Percentiles rank a stretch among this genome's conserved stretches.
phyloP scores from a whole-genome alignment of 2,888 invertebrate genomes.

The Actias luna region DNA sequence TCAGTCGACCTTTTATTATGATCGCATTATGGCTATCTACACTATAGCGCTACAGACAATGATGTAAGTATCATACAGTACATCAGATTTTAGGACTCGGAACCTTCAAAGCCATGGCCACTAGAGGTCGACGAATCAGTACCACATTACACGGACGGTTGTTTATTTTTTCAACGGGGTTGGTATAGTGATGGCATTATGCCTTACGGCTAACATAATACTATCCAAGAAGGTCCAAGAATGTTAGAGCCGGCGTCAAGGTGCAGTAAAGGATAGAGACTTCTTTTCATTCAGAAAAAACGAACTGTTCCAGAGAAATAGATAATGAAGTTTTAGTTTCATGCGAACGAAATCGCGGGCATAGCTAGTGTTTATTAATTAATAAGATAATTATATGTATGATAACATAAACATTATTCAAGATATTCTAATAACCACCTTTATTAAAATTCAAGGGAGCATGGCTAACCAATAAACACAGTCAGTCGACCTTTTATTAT shows the following conservation, averaged over 20 bases:
- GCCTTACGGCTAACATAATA: too few relatives aligned
- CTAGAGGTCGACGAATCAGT: too few relatives aligned
- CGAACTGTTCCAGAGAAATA: too few relatives aligned
- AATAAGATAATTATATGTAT: not conserved
- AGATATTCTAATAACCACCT: slow-evolving; percentile 1
- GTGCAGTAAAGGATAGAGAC: too few relatives aligned
- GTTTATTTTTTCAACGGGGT: too few relatives aligned
- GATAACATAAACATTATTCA: not conserved
- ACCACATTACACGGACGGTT: too few relatives aligned
- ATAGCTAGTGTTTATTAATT: not conserved
- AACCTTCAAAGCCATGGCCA: too few relatives aligned
- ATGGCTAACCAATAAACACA: not conserved
- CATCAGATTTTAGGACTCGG: not conserved
- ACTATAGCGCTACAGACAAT: not conserved
- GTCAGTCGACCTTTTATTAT: not conserved
- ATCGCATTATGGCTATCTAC: not conserved
- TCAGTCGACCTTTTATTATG: not conserved
- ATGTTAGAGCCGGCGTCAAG: too few relatives aligned
- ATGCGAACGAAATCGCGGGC: not conserved
- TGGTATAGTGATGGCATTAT: too few relatives aligned
- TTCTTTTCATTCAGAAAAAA: too few relatives aligned
- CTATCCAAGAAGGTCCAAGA: too few relatives aligned
- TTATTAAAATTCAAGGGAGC: slow-evolving; percentile 2
- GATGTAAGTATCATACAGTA: not conserved
- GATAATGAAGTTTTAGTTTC: too few relatives aligned